Evolutionary conservation across 2,888 invertebrate species (phyloP).

Genomic region (Hipparchia sbordonii): DNA sequence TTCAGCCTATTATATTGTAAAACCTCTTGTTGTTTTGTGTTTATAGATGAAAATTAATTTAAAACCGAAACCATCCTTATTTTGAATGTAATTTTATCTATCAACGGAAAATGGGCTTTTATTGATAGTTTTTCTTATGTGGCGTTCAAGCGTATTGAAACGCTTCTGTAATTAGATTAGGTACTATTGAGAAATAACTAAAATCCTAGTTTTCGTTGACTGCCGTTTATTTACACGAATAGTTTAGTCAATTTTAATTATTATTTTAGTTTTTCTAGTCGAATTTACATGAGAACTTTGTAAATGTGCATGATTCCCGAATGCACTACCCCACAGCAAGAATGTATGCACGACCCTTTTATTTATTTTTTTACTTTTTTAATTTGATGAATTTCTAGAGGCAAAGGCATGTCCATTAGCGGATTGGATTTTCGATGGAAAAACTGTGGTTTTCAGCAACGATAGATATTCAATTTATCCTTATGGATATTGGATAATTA

Average conservation of each 20-base stretch:
- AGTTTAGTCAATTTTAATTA: not conserved
- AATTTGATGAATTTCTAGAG: constrained; percentile 55
- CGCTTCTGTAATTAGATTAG: no score
- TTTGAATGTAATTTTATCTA: not conserved
- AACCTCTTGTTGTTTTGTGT: not conserved
- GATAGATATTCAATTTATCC: constrained; percentile 41
- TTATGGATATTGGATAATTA: constrained; percentile 41
- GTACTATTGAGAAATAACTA: not conserved
- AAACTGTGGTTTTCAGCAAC: constrained; percentile 35
- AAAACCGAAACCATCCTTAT: not conserved
- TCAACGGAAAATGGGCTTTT: not conserved
- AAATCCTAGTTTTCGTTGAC: not conserved
- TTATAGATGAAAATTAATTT: constrained; percentile 1
- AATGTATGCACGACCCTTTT: constrained; percentile 78
- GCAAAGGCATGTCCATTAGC: constrained; percentile 72
- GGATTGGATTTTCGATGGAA: constrained; percentile 62
- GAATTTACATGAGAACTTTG: constrained; percentile 59
- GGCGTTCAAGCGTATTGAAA: no score
- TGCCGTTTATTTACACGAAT: not conserved
- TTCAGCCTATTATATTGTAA: not conserved
- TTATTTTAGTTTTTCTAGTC: constrained; percentile 45
- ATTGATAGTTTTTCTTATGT: no score
- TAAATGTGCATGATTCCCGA: constrained; percentile 79
- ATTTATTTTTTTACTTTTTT: constrained; percentile 53
- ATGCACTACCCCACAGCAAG: constrained; percentile 77